Base-by-base conservation (phyloP, 2,113 vertebrate species). In the Xiphias gladius region DNA sequence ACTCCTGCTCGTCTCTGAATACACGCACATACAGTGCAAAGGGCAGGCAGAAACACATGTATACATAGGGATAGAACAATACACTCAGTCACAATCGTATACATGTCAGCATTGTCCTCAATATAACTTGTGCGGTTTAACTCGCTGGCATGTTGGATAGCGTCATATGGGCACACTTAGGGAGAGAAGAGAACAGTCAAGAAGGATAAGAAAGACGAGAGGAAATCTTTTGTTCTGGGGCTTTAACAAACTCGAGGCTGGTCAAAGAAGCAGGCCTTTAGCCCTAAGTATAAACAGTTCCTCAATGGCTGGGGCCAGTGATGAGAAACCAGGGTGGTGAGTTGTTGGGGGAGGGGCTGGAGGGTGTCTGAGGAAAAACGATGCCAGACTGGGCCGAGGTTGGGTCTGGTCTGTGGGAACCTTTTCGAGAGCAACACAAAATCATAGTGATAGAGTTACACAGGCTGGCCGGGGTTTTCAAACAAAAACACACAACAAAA, bases 1-100 rank as follows among this genome's bases (percentile, higher is more conserved):
- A 93, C 93, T 94, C 86, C 92, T 72, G 65, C 87, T 69, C 76
- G 94, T 93, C 91, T 92, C 91, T n/a, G 73, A 83, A 30, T 43
- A 86, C 80, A 85, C 75, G 80, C 90, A 85, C 88, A 76, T 54
- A 74, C 54, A 70, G 54, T 0, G 5, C 70, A 85, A 69, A 59
- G 73, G 28, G 14, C 81, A 68, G 52, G 79, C 76, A 72, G 79
- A 81, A 78, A 76, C 83, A 77, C 65, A 84, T 43, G 79, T 58
- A 65, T 63, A 80, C 72, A 48, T 39, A 64, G 54, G 46, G 78
- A 81, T 43, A 76, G 83, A 79, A 85, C 85, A 88, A 83, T 81
- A 50, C 68, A 26, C 63, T 61, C 55, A 32, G 76, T 87, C 80
- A 84, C 74, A 88, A 67, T 74, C 65, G 12, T 1, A 73, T 72